phyloP scores from a whole-genome alignment of 2,113 vertebrate species.

The Oophaga pumilio region DNA sequence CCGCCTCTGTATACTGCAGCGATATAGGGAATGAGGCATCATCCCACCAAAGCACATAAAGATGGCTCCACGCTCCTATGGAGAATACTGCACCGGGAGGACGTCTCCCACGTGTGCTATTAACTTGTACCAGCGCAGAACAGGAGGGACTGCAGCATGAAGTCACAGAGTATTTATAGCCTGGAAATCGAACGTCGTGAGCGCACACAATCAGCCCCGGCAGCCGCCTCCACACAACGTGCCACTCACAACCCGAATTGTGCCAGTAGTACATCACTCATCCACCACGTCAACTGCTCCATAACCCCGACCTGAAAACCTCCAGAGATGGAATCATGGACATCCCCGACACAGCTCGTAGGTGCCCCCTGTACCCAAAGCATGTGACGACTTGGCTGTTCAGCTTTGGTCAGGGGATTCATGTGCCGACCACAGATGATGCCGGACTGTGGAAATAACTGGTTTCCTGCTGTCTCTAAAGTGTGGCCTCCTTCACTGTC shows the following conservation, averaged over 20 bases:
- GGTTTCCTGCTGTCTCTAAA: too few species aligned
- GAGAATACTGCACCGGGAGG: conserved; percentile 29
- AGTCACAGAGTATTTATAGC: conserved; percentile 41
- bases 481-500: too few species aligned
- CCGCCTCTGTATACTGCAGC: too few species aligned
- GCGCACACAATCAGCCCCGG: conserved; percentile 11
- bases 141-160: conserved; percentile 53
- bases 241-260: neutral
- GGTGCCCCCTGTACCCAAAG: too few species aligned
- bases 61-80: neutral
- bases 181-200: conserved; percentile 9
- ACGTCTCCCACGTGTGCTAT: conserved; percentile 48
- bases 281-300: neutral
- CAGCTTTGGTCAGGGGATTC: neutral
- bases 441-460: too few species aligned
- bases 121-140: conserved; percentile 28
- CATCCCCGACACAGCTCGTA: too few species aligned
- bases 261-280: neutral
- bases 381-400: neutral
- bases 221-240: conserved; percentile 23
- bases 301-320: neutral
- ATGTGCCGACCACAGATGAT: too few species aligned
- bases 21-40: neutral
- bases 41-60: neutral
- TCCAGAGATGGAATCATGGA: neutral